Evolutionary conservation across 2,113 vertebrate species (phyloP), one percentile per base, ranked within the genome.

Genomic region (Colius striatus): DNA sequence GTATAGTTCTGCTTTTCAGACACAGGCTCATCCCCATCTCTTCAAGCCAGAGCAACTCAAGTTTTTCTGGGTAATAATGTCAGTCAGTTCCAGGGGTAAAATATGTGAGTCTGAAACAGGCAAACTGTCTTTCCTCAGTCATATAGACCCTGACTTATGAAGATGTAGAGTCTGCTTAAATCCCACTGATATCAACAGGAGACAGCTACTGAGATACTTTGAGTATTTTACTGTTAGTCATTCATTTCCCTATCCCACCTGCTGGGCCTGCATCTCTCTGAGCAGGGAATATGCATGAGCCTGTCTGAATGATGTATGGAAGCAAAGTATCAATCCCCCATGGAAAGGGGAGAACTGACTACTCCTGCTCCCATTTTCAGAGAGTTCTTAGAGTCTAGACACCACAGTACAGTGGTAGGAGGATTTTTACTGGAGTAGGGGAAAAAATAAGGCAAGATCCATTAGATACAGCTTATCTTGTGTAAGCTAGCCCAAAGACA

Each of bases 301-400:
- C 89, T 61, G 21, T 34, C 7, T 16, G 30, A 77, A 72, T 27
- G 47, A 17, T 57, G 4, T 30, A 20, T 65, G 74, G 47, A 66
- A 72, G 41, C 1, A 3, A 89, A 18, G 51, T 36, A 45, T 11
- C 0, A 1, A 30, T 54, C 9, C 12, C 18, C 38, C 16, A 2
- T 55, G 62, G 16, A 79, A 89, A 61, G 21, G 11, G n/a, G 18
- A 62, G 21, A 5, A 53, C 65, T 72, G 70, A 10, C 17, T 78
- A n/a, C 14, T 78, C 47, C 60, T 85, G 32, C 26, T 73, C 16
- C 36, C 10, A 11, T 63, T 84, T 87, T 50, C 36, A 62, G 26
- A 22, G 67, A 57, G 32, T 38, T 73, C 15, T 11, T 36, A 48
- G 9, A 38, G 29, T 41, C 58, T 50, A 45, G 29, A 61, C n/a